phyloP scores from a whole-genome alignment of 1,140 invertebrate species.

The Rhyzopertha dominica region DNA sequence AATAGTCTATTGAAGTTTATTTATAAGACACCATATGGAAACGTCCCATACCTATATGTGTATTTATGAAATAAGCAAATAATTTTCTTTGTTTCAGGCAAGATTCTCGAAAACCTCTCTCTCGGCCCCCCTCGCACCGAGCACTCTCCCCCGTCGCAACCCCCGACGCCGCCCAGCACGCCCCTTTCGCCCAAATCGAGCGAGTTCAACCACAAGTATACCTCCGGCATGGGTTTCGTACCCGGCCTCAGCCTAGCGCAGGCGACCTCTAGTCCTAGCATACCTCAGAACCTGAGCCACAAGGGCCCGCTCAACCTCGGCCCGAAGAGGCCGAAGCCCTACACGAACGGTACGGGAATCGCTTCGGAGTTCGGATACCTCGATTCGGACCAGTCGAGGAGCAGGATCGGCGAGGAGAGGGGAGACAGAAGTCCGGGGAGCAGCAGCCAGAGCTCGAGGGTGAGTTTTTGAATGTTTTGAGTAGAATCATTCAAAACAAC shows the following conservation, averaged over 20 bases:
- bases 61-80: too few species aligned
- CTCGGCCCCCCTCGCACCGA: conserved; percentile 24
- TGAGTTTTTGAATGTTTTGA: too few species aligned
- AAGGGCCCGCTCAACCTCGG: conserved; percentile 20
- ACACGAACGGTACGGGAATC: conserved; percentile 15
- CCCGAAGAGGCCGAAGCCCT: conserved; percentile 8
- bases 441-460: too few species aligned
- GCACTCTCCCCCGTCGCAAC: conserved; percentile 36
- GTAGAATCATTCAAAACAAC: too few species aligned
- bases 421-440: too few species aligned
- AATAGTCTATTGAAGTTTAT: too few species aligned
- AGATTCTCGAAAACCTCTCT: conserved; percentile 43
- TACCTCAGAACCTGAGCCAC: conserved; percentile 28
- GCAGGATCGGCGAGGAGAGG: too few species aligned
- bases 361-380: too few species aligned
- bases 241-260: conserved; percentile 31
- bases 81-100: conserved; percentile 38
- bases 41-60: too few species aligned
- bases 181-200: conserved; percentile 41
- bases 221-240: conserved; percentile 24
- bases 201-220: conserved; percentile 24
- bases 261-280: conserved; percentile 35
- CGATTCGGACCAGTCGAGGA: too few species aligned
- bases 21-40: too few species aligned
- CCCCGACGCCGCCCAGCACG: conserved; percentile 43